Evolutionary conservation across 2,888 invertebrate species (phyloP), one percentile per base, ranked within the genome.

Genomic region (Cheilosia vulpina): DNA sequence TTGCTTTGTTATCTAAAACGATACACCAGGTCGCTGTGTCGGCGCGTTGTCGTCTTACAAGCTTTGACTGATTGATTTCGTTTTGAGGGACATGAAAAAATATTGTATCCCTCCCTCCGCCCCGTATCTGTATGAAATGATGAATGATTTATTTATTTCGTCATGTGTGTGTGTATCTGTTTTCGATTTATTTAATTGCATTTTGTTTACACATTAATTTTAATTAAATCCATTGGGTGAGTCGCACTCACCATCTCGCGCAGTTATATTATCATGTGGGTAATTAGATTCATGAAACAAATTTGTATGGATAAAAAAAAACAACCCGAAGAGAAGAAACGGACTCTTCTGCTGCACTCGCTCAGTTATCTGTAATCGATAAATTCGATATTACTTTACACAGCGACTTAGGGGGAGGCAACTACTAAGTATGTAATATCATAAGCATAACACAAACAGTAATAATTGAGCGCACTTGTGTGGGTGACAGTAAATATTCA

Each of bases 151-250:
- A 55, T 45, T 19, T 68, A n/a, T n/a, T 19, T 15, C 1, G 5
- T n/a, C n/a, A 9, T 19, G 17, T 11, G 47, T 21, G 31, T 63
- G 6, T 47, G 21, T 72, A 19, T 13, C 43, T 52, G 11, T 53
- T 41, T 82, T 72, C 71, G 66, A 77, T 72, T 66, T 69, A 68
- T 82, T 60, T 82, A 76, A 82, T 80, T 76, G 81, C 63, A 82
- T 71, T 77, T 47, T 77, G 71, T 77, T 66, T 77, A 60, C 58
- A 82, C 82, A 82, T 82, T 82, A 77, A 82, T 82, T 82, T 82
- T 66, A 77, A 82, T 82, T 82, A 82, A 77, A 72, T 77, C 66
- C 62, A 69, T 76, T 9, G 17, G 21, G 41, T 38, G 34, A 34
- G 11, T 34, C 34, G 11, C 11, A 34, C 5, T 45, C 41, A 27